Conservation (phyloP, 2,113 vertebrate genomes). For the Seriola aureovittata region DNA sequence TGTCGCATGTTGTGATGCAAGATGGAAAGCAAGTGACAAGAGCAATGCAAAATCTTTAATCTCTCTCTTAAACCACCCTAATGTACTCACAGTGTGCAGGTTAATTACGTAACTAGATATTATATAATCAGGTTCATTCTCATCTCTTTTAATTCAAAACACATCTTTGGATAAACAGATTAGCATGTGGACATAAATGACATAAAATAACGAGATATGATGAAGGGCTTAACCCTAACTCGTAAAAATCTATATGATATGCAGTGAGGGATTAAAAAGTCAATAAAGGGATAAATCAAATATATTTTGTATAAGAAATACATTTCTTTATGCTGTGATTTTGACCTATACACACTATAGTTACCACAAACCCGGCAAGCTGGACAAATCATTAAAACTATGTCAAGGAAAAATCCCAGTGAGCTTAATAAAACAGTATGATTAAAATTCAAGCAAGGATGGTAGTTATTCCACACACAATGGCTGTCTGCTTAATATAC, state of each 20-base stretch:
- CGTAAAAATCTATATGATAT: slow-evolving; percentile 32
- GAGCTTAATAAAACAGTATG: slow-evolving; percentile 81
- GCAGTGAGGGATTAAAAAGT: slow-evolving; percentile 37
- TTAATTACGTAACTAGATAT: slow-evolving; percentile 10
- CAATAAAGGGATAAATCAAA: slow-evolving; percentile 54
- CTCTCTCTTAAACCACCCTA: neutral
- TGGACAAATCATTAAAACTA: slow-evolving; percentile 77
- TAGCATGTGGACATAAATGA: neutral
- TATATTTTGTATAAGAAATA: slow-evolving; percentile 51
- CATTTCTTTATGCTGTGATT: slow-evolving; percentile 55
- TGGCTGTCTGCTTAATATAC: slow-evolving; percentile 78
- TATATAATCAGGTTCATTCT: neutral
- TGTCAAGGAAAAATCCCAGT: slow-evolving; percentile 69
- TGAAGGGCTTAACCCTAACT: slow-evolving; percentile 2
- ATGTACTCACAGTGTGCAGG: neutral
- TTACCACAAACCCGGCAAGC: slow-evolving; percentile 41
- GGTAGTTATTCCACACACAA: slow-evolving; percentile 74
- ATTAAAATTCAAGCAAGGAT: slow-evolving; percentile 82
- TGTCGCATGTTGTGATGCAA: neutral
- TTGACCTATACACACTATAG: slow-evolving; percentile 50
- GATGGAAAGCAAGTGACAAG: neutral
- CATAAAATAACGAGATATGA: slow-evolving; percentile 21
- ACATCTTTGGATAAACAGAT: slow-evolving; percentile 1
- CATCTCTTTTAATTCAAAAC: slow-evolving; percentile 1
- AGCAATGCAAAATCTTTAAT: neutral